Conservation (phyloP, 53 echinoderm and acorn worm species). For the Stichopus horrens region DNA sequence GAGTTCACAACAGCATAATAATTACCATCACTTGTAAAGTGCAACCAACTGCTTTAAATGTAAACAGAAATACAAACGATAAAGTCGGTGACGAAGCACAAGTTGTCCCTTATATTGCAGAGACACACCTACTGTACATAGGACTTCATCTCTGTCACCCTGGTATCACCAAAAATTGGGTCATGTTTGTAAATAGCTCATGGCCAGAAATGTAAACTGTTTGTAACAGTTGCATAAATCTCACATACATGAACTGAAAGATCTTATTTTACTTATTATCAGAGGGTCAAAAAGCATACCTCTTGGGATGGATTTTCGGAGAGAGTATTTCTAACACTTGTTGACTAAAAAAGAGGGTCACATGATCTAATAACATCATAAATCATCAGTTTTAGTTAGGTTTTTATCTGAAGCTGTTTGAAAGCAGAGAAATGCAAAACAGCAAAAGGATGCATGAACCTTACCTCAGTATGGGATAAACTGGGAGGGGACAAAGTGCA, state of each 20-base stretch:
- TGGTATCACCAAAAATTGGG: not conserved
- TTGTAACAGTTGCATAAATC: not conserved
- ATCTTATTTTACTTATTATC: not conserved
- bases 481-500: not conserved
- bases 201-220: slow-evolving; percentile 19
- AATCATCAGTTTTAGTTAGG: slow-evolving; percentile 14
- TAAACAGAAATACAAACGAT: too few species aligned
- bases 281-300: not conserved
- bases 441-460: not conserved
- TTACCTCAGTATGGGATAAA: not conserved
- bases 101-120: too few species aligned
- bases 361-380: slow-evolving; percentile 4
- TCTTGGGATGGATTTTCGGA: not conserved
- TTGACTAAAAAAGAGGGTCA: not conserved
- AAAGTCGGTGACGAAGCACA: too few species aligned
- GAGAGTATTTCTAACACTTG: not conserved
- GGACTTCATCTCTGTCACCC: not conserved
- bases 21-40: too few species aligned
- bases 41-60: too few species aligned
- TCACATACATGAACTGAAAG: not conserved
- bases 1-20: too few species aligned
- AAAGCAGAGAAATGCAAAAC: not conserved
- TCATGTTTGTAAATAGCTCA: slow-evolving; percentile 20
- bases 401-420: not conserved
- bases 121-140: too few species aligned